phyloP scores from a whole-genome alignment of 2,797 vertebrate species.

The Acanthurus leucopareius region DNA sequence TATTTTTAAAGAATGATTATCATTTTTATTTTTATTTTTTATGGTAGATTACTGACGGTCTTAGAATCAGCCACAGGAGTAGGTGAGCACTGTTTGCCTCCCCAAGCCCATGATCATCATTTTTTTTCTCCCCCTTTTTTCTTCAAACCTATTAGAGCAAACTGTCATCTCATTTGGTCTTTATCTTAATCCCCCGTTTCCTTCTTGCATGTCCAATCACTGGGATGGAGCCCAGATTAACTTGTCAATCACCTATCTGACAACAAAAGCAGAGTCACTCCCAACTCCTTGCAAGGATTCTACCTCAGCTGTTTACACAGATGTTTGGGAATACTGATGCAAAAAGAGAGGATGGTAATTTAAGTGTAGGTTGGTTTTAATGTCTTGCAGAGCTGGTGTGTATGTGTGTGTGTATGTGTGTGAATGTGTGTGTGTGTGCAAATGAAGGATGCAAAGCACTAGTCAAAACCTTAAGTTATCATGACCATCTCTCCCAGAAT shows the following conservation, averaged over 20 bases:
- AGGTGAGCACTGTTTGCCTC: conserved; percentile 73
- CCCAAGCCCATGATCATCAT: conserved; percentile 48
- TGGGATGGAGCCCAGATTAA: conserved; percentile 77
- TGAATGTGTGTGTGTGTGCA: conserved; percentile 21
- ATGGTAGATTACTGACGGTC: conserved; percentile 60
- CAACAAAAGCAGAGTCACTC: conserved; percentile 80
- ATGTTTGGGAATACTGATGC: conserved; percentile 88
- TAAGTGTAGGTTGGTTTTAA: conserved; percentile 81
- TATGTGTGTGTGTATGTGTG: conserved; percentile 34
- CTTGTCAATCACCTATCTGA: conserved; percentile 78
- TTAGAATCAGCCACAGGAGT: conserved; percentile 74
- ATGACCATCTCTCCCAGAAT: conserved; percentile 84
- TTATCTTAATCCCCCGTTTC: conserved; percentile 41
- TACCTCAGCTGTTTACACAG: conserved; percentile 89
- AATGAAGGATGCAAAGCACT: conserved; percentile 87
- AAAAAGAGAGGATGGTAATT: conserved; percentile 83
- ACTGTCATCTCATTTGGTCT: conserved; percentile 42
- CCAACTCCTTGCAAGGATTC: conserved; percentile 88
- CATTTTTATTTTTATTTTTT: conserved; percentile 66
- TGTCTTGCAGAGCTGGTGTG: conserved; percentile 77
- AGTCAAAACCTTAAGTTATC: conserved; percentile 81
- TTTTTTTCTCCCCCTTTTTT: neutral
- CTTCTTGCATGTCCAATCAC: conserved; percentile 79
- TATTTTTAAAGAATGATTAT: conserved; percentile 67
- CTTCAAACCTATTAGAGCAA: conserved; percentile 28